Base-by-base conservation (phyloP, 1,140 invertebrate species). In the Psilanteris sp. region DNA sequence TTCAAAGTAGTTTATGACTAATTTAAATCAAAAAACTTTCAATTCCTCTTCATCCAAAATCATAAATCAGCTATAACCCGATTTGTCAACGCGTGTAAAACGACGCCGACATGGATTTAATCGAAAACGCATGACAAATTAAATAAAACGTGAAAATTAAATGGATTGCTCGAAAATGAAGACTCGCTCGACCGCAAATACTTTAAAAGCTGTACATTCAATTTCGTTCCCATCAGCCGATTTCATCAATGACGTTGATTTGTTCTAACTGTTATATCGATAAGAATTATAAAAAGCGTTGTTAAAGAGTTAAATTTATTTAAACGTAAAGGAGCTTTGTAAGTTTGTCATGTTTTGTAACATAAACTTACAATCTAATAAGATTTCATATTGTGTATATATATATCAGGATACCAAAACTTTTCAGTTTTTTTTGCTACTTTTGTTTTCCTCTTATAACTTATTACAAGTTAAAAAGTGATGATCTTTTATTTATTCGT, bases 111-210 rank as follows among this genome's bases (percentile, higher is more conserved):
- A 24, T 8, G 46, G 9, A 43, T 43, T 52, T 54, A 67, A 67
- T 67, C 41, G 62, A 39, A 57, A 57, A 48, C 15, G 54, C 27
- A 8, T 29, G 52, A 32, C 37, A 70, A 70, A 59, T 70, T 57
- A 59, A 70, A 70, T 70, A 70, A 59, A 70, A 52, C 52, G 64
- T 44, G 36, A 31, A 57, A 70, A 70, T 70, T 70, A 50, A 70
- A 59, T 70, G 64, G 52, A 70, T 70, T 34, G 52, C 22, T 43
- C 10, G 43, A 59, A 70, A 70, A 70, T 50, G 50, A 57, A 57
- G 43, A 24, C 20, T 26, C 14, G 43, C 10, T 29, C 24, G 10
- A 50, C 52, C 64, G 52, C 64, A 57, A 70, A 70, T 70, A 50
- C 52, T 59, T 50, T 41, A 16, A 70, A 70, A 57, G 43, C 52